These are phyloP conservation scores for Aphelenchoides fujianensis DNA, from an alignment of 1,140 invertebrate species.

Conservation along the genomic window DNA sequence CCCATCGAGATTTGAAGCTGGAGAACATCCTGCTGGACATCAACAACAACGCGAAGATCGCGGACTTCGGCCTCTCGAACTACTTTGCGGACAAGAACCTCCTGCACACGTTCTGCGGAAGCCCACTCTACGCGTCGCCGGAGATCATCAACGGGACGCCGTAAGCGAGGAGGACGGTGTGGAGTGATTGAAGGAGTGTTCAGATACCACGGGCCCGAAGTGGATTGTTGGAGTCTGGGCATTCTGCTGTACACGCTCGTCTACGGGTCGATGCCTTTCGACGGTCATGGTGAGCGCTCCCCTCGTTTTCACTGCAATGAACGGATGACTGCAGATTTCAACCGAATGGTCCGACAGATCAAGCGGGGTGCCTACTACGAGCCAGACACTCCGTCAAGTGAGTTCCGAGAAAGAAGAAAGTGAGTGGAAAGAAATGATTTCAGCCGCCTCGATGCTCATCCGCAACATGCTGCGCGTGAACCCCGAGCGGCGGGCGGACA, in stretches of 20 bases:
- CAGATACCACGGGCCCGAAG: conserved; percentile 65
- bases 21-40: conserved; percentile 97
- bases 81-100: conserved; percentile 82
- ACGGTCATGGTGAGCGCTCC: conserved; percentile 73
- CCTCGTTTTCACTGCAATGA: too few relatives aligned
- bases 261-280: conserved; percentile 99
- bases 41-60: conserved; percentile 93
- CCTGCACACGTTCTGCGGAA: conserved; percentile 88
- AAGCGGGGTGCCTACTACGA: conserved; percentile 94
- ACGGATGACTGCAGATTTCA: too few relatives aligned
- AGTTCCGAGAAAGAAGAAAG: conserved; percentile 62
- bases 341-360: conserved; percentile 78
- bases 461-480: conserved; percentile 87
- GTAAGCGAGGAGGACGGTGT: conserved; percentile 70
- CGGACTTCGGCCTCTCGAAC: conserved; percentile 97
- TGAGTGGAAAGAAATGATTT: conserved; percentile 54
- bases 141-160: conserved; percentile 97
- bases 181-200: background rate
- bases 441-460: conserved; percentile 87
- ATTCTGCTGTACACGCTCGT: conserved; percentile 95
- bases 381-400: conserved; percentile 86
- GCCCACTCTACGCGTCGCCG: conserved; percentile 93
- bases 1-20: conserved; percentile 92
- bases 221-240: conserved; percentile 88
- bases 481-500: conserved; percentile 80